Evolutionary conservation across 2,113 vertebrate genomes (phyloP).

Genomic region (Caranx melampygus): DNA sequence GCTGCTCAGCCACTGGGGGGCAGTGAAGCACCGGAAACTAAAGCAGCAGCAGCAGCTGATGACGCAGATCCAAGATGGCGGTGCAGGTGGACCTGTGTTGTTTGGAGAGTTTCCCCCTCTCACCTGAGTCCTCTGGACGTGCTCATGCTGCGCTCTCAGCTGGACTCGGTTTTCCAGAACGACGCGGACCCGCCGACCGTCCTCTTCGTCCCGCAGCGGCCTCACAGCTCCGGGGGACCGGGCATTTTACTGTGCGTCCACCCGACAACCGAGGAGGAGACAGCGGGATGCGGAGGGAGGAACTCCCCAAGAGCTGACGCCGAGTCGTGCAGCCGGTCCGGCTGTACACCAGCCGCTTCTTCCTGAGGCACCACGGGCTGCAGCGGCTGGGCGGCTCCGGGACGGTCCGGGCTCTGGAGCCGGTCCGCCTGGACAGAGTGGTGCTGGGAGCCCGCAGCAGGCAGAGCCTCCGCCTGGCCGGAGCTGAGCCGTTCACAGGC

Average conservation of each 20-base stretch:
- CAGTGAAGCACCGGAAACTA: background rate
- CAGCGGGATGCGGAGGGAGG: conserved; percentile 29
- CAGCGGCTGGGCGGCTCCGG: conserved; percentile 46
- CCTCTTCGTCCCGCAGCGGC: conserved; percentile 75
- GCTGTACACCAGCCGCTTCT: conserved; percentile 77
- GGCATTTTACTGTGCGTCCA: conserved; percentile 79
- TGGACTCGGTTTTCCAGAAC: conserved; percentile 60
- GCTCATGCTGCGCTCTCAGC: conserved; percentile 53
- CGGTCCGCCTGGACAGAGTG: conserved; percentile 70
- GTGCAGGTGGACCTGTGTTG: conserved; percentile 58
- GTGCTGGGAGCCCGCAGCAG: conserved; percentile 79
- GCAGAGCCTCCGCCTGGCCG: conserved; percentile 73
- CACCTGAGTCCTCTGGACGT: conserved; percentile 75
- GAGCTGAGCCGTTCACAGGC: conserved; percentile 57
- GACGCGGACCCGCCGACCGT: conserved; percentile 64
- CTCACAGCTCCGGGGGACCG: background rate
- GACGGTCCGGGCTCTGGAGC: conserved; percentile 57
- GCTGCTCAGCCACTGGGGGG: background rate
- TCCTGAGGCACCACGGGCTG: conserved; percentile 73
- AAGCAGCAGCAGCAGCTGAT: background rate
- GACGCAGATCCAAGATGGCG: conserved; percentile 70
- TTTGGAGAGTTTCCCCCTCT: conserved; percentile 69
- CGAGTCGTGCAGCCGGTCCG: conserved; percentile 54
- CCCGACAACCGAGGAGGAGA: conserved; percentile 70
- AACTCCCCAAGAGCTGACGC: background rate